phyloP scores from a whole-genome alignment of 92 coral and sea anemone genomes.

The Parazoanthus darwini region DNA sequence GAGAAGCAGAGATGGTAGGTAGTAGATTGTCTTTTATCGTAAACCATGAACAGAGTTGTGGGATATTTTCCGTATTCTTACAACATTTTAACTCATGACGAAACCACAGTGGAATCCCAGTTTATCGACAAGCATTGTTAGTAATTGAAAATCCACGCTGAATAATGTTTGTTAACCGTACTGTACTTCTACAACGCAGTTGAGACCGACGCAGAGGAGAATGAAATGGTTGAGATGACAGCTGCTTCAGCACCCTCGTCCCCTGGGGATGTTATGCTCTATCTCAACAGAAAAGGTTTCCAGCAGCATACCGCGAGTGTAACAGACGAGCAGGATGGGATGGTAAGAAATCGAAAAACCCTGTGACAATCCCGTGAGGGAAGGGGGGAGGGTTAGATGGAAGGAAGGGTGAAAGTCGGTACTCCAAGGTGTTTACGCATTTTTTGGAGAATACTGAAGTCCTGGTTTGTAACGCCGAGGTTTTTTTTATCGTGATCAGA shows the following conservation, averaged over 20 bases:
- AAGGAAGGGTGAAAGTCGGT: background rate
- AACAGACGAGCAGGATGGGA: constrained; percentile 34
- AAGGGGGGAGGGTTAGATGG: no score
- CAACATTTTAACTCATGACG: no score
- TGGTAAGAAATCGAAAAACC: constrained; percentile 7
- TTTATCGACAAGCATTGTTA: background rate
- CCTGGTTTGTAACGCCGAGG: background rate
- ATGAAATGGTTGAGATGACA: constrained; percentile 45
- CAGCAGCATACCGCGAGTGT: background rate
- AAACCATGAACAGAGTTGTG: background rate
- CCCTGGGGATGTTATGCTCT: constrained; percentile 28
- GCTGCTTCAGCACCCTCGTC: constrained; percentile 31
- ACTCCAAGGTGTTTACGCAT: background rate
- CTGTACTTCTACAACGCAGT: background rate
- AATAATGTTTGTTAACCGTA: background rate
- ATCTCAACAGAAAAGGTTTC: background rate
- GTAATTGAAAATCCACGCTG: background rate
- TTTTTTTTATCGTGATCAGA: background rate
- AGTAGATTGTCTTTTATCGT: background rate
- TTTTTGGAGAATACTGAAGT: background rate
- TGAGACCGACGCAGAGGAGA: constrained; percentile 37
- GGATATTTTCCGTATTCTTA: no score
- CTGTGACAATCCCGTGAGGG: background rate
- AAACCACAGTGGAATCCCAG: no score
- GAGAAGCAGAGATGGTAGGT: constrained; percentile 26